Base-by-base conservation (phyloP, 2,888 invertebrate genomes). In the Temnothorax ravouxi region DNA sequence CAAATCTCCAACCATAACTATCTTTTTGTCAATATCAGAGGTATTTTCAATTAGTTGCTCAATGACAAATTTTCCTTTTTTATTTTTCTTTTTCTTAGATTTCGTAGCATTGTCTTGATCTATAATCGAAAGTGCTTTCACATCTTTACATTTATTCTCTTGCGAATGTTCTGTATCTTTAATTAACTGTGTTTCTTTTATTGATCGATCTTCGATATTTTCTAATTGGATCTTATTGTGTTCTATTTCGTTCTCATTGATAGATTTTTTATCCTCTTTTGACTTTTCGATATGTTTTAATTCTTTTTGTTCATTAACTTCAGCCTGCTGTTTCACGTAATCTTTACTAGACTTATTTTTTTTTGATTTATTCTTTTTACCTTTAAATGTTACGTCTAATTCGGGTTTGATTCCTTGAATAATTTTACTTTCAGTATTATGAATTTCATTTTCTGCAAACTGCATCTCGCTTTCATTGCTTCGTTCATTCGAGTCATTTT, bases 361-460 rank as follows among this genome's bases (percentile, higher is more conserved):
- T 34, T 86, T 89, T 0, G 81, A 82, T 9, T 89, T 89, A 66
- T 66, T 90, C 72, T 86, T 89, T 66, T 86, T 91, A 18, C 47
- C 8, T 85, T 85, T 74, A 52, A 52, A 18, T 59, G 52, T 38
- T 72, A 87, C 84, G 0, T 83, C 71, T 71, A 67, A 76, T 50
- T 88, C 84, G 15, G 82, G 54, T 21, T 74, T 75, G 15, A 52
- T n/a, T 72, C 0, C 59, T 80, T 67, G 72, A 50, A 34, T 15
- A 56, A n/a, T 21, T 59, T 69, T 34, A 59, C 21, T 29, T 41
- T 88, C 87, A 83, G 86, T 86, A 41, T 52, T 52, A 74, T 87
- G 76, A 47, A 76, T 47, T 64, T 72, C 15, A 50, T 77, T 69
- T n/a, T 80, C 59, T 21, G 18, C 11, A 8, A 56, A 13, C n/a